These are phyloP conservation scores for Colinus virginianus DNA, from an alignment of 2,113 vertebrate genomes.

Conservation along the genomic window DNA sequence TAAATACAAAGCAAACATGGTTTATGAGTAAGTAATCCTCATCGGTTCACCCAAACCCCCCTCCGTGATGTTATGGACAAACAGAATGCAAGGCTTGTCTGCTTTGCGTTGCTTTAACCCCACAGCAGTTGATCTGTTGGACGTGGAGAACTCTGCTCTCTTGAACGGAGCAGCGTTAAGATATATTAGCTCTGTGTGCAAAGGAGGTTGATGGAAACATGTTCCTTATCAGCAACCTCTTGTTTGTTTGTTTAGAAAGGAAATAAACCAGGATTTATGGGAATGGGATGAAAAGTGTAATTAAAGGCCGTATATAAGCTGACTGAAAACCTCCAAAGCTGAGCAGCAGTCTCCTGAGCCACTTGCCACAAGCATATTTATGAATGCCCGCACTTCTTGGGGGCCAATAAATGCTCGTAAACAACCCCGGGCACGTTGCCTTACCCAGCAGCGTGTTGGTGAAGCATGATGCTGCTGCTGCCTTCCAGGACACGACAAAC, in stretches of 20 bases:
- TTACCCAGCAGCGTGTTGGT: neutral
- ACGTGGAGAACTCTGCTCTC: neutral
- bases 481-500: neutral
- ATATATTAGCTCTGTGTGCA: neutral
- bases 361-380: neutral
- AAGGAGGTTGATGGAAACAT: neutral
- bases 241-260: neutral
- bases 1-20: neutral
- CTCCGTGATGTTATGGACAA: neutral
- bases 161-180: neutral
- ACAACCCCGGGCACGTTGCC: neutral
- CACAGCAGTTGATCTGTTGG: neutral
- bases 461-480: neutral
- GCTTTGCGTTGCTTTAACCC: neutral
- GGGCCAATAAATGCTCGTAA: neutral
- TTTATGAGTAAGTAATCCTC: neutral
- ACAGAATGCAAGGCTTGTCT: neutral
- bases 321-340: neutral
- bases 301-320: neutral
- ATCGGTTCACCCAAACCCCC: neutral
- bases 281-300: neutral
- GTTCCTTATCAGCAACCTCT: neutral
- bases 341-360: neutral
- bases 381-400: neutral
- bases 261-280: neutral